Evolutionary conservation across 2,113 vertebrate genomes (phyloP).

Genomic region (Taurulus bubalis): DNA sequence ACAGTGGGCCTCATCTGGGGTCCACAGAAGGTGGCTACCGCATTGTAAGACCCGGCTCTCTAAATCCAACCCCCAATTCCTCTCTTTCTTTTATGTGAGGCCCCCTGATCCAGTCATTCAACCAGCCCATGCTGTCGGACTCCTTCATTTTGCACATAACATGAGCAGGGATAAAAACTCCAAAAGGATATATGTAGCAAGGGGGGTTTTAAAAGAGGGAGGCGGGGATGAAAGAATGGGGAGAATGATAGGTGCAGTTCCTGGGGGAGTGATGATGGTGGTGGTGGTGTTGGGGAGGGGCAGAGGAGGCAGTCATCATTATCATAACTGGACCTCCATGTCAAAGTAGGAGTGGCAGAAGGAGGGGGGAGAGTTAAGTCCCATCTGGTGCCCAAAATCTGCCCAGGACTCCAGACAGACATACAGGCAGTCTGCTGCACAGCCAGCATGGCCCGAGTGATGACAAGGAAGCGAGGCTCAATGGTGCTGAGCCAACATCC

Average conservation of each 20-base stretch:
- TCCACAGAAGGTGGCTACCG: constrained; percentile 35
- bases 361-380: constrained; percentile 48
- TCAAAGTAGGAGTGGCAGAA: constrained; percentile 57
- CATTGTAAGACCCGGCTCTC: constrained; percentile 39
- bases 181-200: constrained; percentile 16
- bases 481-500: constrained; percentile 31
- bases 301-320: constrained; percentile 60
- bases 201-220: constrained; percentile 32
- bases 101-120: constrained; percentile 53
- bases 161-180: constrained; percentile 47
- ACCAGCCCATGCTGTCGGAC: constrained; percentile 32
- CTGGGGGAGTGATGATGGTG: constrained; percentile 51
- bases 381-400: constrained; percentile 81
- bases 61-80: constrained; percentile 44
- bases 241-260: constrained; percentile 46
- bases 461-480: constrained; percentile 40
- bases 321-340: constrained; percentile 74
- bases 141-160: constrained; percentile 47
- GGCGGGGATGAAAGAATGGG: constrained; percentile 34
- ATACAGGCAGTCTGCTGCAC: constrained; percentile 49
- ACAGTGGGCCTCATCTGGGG: constrained; percentile 71
- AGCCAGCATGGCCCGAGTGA: constrained; percentile 20
- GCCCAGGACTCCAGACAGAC: constrained; percentile 65
- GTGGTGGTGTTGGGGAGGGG: constrained; percentile 28
- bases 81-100: constrained; percentile 48